These are phyloP conservation scores for Hafferia zeledoni DNA, from an alignment of 2,797 vertebrate species.

Conservation along the genomic window DNA sequence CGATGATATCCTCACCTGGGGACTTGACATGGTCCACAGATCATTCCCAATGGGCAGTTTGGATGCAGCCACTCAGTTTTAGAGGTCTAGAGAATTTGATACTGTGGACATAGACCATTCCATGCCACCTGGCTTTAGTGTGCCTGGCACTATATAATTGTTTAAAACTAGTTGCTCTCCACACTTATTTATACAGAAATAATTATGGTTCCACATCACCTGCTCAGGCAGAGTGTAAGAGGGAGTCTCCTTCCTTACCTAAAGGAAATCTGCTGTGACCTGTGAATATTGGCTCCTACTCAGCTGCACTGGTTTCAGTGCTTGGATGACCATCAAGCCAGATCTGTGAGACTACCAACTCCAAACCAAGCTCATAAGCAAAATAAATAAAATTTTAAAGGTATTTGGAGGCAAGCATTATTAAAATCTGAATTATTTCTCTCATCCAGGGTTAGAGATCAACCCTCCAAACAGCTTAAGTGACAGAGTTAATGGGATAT, in stretches of 20 bases:
- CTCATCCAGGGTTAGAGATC: background rate
- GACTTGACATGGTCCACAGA: fast-evolving
- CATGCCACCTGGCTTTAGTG: background rate
- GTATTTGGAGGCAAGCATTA: background rate
- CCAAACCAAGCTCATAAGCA: background rate
- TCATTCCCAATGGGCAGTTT: background rate
- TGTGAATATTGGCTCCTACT: background rate
- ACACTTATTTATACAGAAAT: background rate
- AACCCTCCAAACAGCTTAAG: background rate
- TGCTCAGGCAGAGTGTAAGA: background rate
- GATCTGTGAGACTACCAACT: background rate
- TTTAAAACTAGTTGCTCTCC: background rate
- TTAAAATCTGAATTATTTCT: background rate
- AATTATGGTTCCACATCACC: background rate
- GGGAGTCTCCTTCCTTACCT: background rate
- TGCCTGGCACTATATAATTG: fast-evolving
- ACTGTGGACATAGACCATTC: fast-evolving
- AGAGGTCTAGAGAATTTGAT: background rate
- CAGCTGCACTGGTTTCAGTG: background rate
- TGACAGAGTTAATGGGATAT: background rate
- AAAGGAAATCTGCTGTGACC: background rate
- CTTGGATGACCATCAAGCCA: background rate
- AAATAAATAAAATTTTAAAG: background rate
- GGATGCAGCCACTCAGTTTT: background rate
- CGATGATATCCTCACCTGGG: background rate